Conservation (phyloP, 2,113 vertebrate species). For the Peromyscus polionotus region DNA sequence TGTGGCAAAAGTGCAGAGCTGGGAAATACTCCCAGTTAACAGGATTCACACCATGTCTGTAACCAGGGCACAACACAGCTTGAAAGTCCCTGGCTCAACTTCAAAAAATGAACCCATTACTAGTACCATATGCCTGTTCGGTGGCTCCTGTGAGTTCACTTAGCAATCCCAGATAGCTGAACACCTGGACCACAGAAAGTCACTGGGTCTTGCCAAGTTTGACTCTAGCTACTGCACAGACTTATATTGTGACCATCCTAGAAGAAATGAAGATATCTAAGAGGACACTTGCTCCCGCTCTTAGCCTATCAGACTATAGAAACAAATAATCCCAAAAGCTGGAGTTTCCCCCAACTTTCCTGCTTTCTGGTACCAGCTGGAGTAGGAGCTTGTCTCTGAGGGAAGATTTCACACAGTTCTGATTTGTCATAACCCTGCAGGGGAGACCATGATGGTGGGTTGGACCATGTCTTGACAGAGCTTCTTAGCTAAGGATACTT, state of each 20-base stretch:
- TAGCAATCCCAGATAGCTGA: not conserved
- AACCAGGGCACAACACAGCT: not conserved
- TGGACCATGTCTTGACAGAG: not conserved
- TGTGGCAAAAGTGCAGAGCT: not conserved
- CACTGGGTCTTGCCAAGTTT: not conserved
- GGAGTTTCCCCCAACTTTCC: not conserved
- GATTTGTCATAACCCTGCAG: not conserved
- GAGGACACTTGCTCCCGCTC: not conserved
- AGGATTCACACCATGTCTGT: not conserved
- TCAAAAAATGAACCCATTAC: not conserved
- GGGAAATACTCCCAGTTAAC: not conserved
- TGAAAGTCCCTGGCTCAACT: not conserved
- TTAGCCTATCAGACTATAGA: not conserved
- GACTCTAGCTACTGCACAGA: not conserved
- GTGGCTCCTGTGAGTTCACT: not conserved
- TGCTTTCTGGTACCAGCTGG: not conserved
- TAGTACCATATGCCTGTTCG: not conserved
- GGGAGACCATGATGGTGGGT: not conserved
- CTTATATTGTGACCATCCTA: not conserved
- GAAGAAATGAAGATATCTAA: not conserved
- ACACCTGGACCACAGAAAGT: not conserved
- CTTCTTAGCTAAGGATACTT: not conserved
- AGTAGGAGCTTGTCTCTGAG: not conserved
- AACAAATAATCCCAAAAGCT: not conserved
- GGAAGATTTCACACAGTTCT: not conserved